Evolutionary conservation across 2,113 vertebrate genomes (phyloP), one percentile per base, ranked within the genome.

Genomic region (Ceyx cyanopectus): DNA sequence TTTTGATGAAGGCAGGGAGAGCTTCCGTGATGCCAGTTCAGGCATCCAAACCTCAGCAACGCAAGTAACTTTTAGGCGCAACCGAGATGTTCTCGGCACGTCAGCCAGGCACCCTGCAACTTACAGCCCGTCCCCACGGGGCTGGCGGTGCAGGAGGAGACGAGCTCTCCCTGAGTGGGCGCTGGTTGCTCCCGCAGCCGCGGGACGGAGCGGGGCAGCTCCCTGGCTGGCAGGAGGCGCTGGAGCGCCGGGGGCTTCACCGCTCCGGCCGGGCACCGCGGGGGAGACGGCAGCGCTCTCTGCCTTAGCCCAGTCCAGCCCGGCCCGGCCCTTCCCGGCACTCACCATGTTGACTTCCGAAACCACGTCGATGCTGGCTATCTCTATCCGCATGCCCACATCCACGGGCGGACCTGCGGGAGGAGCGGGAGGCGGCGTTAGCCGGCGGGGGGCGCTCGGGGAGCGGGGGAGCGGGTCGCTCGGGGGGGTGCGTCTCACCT

Each of bases 261-360:
- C n/a, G 50, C 29, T 34, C 61, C 87, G 50, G 22, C 73, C 40
- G 45, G 57, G n/a, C 5, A 29, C n/a, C 12, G 41, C 12, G 43
- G 16, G 50, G 50, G 91, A 83, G 14, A 11, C 27, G 23, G 22
- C 22, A 83, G 85, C 78, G 37, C 37, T 37, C 37, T 37, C 37
- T 37, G 37, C 37, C 37, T 37, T 37, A 37, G 37, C 37, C 34
- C 34, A 34, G 34, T 21, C 46, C 81, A 57, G 7, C 50, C 51
- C 18, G 69, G 62, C 27, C 46, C 40, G 65, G 80, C 51, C 27
- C 46, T 37, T 62, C 79, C 51, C 43, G 60, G 73, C 96, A 99
- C 99, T 99, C 96, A 99, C 99, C 99, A 99, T 99, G 97, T 99
- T 99, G 95, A 99, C 99, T 97, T 99, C 99, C 18, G 99, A 99